Evolutionary conservation across 2,888 invertebrate genomes (phyloP), one percentile per base, ranked within the genome.

Genomic region (Zootermopsis nevadensis): DNA sequence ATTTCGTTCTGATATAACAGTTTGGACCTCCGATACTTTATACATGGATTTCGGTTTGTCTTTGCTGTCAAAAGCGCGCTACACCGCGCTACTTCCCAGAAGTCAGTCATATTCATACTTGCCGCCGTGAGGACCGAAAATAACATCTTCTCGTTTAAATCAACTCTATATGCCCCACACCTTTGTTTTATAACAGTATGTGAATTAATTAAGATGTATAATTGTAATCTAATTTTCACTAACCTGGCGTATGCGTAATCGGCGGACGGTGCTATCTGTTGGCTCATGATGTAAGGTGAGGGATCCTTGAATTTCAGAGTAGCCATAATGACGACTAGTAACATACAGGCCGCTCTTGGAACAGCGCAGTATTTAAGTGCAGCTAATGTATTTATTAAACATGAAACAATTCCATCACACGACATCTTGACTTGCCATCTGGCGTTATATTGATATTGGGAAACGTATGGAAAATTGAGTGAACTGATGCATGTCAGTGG

Each of bases 231-330:
- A 55, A 55, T 55, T 55, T n/a, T 27, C 84, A 87, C 90, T 90
- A 87, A 92, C 92, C 90, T 88, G n/a, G 89, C 89, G 84, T 91
- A 89, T 4, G 89, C 85, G 85, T 90, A 90, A 87, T 92, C 92
- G 74, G 91, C 90, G 48, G 86, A 85, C 0, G 91, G 90, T 74
- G 91, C 88, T 0, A 86, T 85, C 12, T 87, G 86, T 22, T 87
- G 86, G 0, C 89, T 85, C 69, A 85, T 87, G 3, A 86, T 86
- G 86, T 92, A 92, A 1, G 92, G 92, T 22, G 92, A 92, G 48
- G 89, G 88, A 72, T 90, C 90, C 48, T 89, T 89, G 86, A 91
- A 92, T 86, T 91, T 90, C 31, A 87, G 86, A 15, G 92, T 92
- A 8, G 92, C 91, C 92, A 92, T 92, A 30, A 22, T 30, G 74